A percentile compares a stretch with the other conserved stretches of the same genome.
Evolutionary conservation across 2,113 vertebrate species (phyloP).

Genomic region (Sialia sialis): DNA sequence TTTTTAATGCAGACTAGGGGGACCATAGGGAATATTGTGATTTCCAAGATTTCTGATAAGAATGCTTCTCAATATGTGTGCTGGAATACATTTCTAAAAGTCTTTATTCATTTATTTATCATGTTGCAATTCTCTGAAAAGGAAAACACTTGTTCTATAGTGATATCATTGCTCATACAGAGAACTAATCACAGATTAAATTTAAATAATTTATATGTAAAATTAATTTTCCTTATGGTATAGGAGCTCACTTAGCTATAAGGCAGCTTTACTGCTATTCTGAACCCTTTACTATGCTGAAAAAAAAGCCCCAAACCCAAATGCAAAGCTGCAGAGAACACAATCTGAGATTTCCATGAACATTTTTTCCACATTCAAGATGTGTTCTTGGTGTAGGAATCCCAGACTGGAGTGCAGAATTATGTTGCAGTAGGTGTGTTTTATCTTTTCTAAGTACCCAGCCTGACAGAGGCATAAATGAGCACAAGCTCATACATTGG

Average conservation of each 20-base stretch:
- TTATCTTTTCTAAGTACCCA: neutral
- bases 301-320: neutral
- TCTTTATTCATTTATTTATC: constrained; percentile 79
- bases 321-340: neutral
- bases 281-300: neutral
- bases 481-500: neutral
- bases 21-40: constrained; percentile 60
- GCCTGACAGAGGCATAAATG: neutral
- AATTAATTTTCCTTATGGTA: constrained; percentile 61
- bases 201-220: constrained; percentile 72
- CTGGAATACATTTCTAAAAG: constrained; percentile 35
- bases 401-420: neutral
- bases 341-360: neutral
- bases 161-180: constrained; percentile 48
- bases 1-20: constrained; percentile 63
- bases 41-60: constrained; percentile 66
- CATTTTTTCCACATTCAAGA: neutral
- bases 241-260: neutral
- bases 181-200: constrained; percentile 58
- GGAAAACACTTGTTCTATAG: constrained; percentile 57
- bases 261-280: constrained; percentile 40
- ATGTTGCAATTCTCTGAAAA: constrained; percentile 65
- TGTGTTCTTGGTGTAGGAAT: neutral
- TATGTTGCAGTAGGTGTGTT: neutral
- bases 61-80: constrained; percentile 31